Evolutionary conservation across 2,888 invertebrate genomes (phyloP).

Genomic region (Pterostichus madidus): DNA sequence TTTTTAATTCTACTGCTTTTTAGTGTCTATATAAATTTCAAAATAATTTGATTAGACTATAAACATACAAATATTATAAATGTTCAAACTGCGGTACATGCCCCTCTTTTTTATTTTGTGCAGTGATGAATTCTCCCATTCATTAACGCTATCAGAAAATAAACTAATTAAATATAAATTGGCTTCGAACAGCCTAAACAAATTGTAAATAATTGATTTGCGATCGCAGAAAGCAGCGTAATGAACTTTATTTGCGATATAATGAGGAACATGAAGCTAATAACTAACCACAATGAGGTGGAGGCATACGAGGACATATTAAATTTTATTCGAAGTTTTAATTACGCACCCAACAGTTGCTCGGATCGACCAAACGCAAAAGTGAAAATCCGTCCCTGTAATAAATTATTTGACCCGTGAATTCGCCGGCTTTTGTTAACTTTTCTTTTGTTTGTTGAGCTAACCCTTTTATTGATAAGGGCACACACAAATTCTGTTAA

Average conservation of each 20-base stretch:
- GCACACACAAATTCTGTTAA: slow-evolving; percentile 26
- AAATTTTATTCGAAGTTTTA: slow-evolving; percentile 60
- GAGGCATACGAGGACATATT: slow-evolving; percentile 43
- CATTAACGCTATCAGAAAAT: slow-evolving; percentile 5
- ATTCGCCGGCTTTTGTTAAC: slow-evolving; percentile 53
- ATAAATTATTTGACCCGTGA: slow-evolving; percentile 59
- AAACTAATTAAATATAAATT: slow-evolving; percentile 29
- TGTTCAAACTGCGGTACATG: too few relatives aligned
- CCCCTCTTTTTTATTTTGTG: too few relatives aligned
- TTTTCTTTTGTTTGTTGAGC: slow-evolving; percentile 61
- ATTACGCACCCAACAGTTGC: slow-evolving; percentile 22
- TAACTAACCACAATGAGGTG: slow-evolving; percentile 37
- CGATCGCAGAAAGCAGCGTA: slow-evolving; percentile 12
- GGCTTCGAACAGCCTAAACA: slow-evolving; percentile 20
- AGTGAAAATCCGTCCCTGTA: slow-evolving; percentile 60
- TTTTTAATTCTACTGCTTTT: too few relatives aligned
- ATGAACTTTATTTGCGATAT: slow-evolving; percentile 49
- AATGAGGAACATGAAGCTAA: slow-evolving; percentile 54
- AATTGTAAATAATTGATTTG: slow-evolving; percentile 48
- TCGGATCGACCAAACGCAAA: not conserved
- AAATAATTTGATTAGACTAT: too few relatives aligned
- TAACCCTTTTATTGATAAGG: slow-evolving; percentile 63
- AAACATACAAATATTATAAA: too few relatives aligned
- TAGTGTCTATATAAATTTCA: too few relatives aligned
- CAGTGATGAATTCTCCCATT: too few relatives aligned